Conservation (phyloP, 2,113 vertebrate species). For the Pygoscelis adeliae region DNA sequence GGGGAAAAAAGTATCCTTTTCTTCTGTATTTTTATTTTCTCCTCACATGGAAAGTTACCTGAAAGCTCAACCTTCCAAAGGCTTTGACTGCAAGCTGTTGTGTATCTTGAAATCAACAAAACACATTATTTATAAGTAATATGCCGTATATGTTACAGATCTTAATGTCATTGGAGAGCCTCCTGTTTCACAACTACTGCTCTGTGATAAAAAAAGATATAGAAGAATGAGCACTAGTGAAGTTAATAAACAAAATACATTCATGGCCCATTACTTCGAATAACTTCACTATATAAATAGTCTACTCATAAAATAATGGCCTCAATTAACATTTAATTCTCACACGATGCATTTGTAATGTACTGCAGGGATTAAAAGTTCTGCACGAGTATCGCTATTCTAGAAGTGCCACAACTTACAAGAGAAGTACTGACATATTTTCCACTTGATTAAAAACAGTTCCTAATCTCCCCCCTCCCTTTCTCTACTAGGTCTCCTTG, state of each 20-base stretch:
- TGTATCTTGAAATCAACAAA: neutral
- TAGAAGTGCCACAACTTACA: neutral
- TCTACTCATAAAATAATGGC: slow-evolving; percentile 50
- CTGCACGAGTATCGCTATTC: neutral
- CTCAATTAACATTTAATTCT: slow-evolving; percentile 60
- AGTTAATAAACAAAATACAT: slow-evolving; percentile 67
- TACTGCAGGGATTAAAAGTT: slow-evolving; percentile 30
- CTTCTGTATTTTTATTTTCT: neutral
- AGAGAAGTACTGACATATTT: neutral
- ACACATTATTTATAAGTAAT: neutral
- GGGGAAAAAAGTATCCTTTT: neutral
- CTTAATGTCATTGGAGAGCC: neutral
- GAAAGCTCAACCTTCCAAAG: neutral
- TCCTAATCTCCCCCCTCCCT: neutral
- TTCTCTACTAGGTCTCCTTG: neutral
- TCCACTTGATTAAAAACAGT: slow-evolving; percentile 4
- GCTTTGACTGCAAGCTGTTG: neutral
- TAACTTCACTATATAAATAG: slow-evolving; percentile 63
- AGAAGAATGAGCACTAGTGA: slow-evolving; percentile 21
- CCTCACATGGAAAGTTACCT: neutral
- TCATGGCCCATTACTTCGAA: slow-evolving; percentile 59
- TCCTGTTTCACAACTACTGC: neutral
- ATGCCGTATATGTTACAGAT: neutral
- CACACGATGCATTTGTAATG: slow-evolving; percentile 32
- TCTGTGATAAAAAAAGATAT: slow-evolving; percentile 1